Evolutionary conservation across 2,797 vertebrate genomes (phyloP), one percentile per base, ranked within the genome.

Genomic region (Lophura swinhoii): DNA sequence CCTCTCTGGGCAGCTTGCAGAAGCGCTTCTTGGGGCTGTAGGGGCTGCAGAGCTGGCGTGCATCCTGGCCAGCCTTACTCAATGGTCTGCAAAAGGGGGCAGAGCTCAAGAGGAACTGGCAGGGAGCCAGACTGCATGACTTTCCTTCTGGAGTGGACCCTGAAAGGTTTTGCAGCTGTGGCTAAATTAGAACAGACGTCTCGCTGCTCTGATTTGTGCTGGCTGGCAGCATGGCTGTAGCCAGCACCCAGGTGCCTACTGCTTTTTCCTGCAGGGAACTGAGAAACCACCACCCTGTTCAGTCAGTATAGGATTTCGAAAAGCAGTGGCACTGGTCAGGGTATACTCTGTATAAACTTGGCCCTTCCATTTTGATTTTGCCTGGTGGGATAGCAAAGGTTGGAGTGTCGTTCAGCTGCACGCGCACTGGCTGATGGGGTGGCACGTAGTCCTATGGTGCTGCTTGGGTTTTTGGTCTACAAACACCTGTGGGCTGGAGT

Each of bases 271-370:
- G 26, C 28, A 12, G 14, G 11, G 5, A 87, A 22, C 66, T 74
- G 68, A 72, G 75, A 80, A 87, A 35, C 41, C 26, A 67, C 37
- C 10, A 0, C 43, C 7, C 12, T 6, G 3, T 77, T 84, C 2
- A 3, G 24, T 20, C 80, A 46, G 7, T 51, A 3, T 60, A 26
- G 51, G 11, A 44, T 33, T 87, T 69, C 37, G 39, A n/a, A 66
- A 77, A 24, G 17, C 0, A 0, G 1, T 74, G 31, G 5, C 29
- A 26, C n/a, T 29, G 55, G 29, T 31, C 24, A 13, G 4, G 4
- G 22, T 46, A 5, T 0, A 0, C 13, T n/a, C 21, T n/a, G 15
- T 67, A 16, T 17, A 1, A n/a, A 23, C 3, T 7, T 59, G 35
- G 24, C 16, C 18, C 63, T 71, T 46, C 62, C 53, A 67, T 44